Evolutionary conservation across 2,888 invertebrate species (phyloP).

Genomic region (Nymphalis c-album): DNA sequence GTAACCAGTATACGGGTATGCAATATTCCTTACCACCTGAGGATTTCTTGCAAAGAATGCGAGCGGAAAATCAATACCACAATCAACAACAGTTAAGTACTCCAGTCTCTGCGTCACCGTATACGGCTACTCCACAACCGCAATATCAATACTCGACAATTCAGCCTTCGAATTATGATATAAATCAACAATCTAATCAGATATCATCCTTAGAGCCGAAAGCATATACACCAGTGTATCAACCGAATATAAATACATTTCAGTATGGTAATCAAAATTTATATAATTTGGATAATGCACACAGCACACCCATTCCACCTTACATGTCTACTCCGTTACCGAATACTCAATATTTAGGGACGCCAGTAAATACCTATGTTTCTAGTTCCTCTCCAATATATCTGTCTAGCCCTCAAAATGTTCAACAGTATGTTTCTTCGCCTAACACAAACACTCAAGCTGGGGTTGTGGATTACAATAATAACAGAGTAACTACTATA

Average conservation of each 20-base stretch:
- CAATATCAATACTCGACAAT: constrained; percentile 69
- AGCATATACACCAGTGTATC: constrained; percentile 55
- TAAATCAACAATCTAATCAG: constrained; percentile 58
- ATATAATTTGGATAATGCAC: constrained; percentile 55
- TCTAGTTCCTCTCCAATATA: constrained; percentile 71
- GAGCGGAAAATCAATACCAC: constrained; percentile 67
- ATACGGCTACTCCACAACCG: constrained; percentile 72
- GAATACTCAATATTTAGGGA: constrained; percentile 63
- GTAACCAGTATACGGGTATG: constrained; percentile 75
- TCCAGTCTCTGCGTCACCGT: constrained; percentile 60
- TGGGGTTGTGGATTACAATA: constrained; percentile 60
- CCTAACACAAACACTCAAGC: constrained; percentile 65
- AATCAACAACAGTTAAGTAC: constrained; percentile 55
- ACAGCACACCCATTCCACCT: constrained; percentile 66
- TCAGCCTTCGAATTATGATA: constrained; percentile 58
- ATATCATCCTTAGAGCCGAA: constrained; percentile 59
- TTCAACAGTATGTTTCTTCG: constrained; percentile 69
- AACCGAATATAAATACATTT: constrained; percentile 55
- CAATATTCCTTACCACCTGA: constrained; percentile 78
- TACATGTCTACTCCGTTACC: constrained; percentile 65
- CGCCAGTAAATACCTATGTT: constrained; percentile 63
- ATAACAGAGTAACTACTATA: constrained; percentile 57
- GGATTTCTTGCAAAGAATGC: constrained; percentile 72
- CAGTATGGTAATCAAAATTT: constrained; percentile 60
- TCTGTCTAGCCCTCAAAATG: constrained; percentile 66